A percentile compares a stretch with the other conserved stretches of the same genome.
phyloP scores from a whole-genome alignment of 2,797 vertebrate genomes.

The Gadopsis marmoratus region DNA sequence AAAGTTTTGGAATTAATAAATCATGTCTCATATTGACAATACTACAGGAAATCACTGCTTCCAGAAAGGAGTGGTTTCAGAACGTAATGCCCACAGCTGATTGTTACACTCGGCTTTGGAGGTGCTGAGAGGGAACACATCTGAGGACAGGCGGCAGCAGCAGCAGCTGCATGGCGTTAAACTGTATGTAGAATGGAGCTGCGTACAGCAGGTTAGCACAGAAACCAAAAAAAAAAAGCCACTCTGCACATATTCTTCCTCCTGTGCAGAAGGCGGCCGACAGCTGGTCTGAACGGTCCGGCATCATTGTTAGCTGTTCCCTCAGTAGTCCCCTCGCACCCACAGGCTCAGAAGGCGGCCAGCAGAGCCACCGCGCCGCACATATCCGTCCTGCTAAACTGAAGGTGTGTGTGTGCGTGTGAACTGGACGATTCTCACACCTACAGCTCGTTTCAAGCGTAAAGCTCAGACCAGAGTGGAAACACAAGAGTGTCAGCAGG shows the following conservation, averaged over 20 bases:
- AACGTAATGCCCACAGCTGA: not conserved
- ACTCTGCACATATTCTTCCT: no score
- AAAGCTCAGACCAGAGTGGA: slow-evolving; percentile 6
- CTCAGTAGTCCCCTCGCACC: not conserved
- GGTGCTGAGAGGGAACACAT: no score
- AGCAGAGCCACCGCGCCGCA: no score
- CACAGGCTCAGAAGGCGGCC: not conserved
- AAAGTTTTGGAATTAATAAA: no score
- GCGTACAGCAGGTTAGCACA: no score
- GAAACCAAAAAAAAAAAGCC: no score
- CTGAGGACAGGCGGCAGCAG: no score
- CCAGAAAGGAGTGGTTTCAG: not conserved
- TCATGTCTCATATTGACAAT: not conserved
- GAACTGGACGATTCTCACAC: not conserved
- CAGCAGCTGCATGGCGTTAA: no score
- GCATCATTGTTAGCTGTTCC: not conserved
- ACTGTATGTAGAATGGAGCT: no score
- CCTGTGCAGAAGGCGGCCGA: not conserved
- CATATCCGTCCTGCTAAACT: no score
- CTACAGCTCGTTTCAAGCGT: not conserved
- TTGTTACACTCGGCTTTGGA: not conserved
- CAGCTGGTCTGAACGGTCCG: no score
- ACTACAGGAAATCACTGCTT: slow-evolving; percentile 6
- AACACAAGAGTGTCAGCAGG: not conserved
- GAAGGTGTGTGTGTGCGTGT: no score